Evolutionary conservation across 1,140 invertebrate genomes (phyloP).

Genomic region (Heterodera carotae): DNA sequence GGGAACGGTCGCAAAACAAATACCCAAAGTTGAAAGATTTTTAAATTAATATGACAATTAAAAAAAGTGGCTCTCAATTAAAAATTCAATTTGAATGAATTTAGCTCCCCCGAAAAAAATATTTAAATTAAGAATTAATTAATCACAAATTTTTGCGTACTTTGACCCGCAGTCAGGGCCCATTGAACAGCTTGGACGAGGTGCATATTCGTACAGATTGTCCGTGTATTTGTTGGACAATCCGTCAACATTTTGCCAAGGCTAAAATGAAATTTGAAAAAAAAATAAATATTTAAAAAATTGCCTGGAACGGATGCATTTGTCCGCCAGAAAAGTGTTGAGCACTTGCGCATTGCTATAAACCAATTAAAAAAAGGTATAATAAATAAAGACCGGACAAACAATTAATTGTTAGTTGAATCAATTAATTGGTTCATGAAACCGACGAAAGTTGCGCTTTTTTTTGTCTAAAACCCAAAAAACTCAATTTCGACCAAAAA

Average conservation of each 20-base stretch:
- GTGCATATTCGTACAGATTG: constrained; percentile 58
- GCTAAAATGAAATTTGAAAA: constrained; percentile 27
- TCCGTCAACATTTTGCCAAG: constrained; percentile 45
- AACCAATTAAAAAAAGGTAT: neutral
- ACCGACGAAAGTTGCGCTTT: no score
- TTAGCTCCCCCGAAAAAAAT: no score
- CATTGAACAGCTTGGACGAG: constrained; percentile 72
- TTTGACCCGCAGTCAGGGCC: constrained; percentile 78
- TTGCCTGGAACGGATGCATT: constrained; percentile 58
- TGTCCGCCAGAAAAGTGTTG: constrained; percentile 61
- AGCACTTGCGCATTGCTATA: constrained; percentile 51
- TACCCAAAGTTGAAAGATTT: constrained; percentile 33
- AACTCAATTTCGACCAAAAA: no score
- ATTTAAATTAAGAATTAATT: no score
- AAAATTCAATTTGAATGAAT: no score
- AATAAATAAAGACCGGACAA: no score
- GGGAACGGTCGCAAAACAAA: constrained; percentile 59
- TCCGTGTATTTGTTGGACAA: constrained; percentile 65
- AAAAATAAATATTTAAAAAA: constrained; percentile 43
- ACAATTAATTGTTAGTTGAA: neutral
- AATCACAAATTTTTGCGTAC: neutral
- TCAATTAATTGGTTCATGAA: no score
- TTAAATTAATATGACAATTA: neutral
- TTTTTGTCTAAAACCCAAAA: no score
- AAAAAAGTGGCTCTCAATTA: no score